phyloP scores from a whole-genome alignment of 2,113 vertebrate genomes.

The Laticauda colubrina region DNA sequence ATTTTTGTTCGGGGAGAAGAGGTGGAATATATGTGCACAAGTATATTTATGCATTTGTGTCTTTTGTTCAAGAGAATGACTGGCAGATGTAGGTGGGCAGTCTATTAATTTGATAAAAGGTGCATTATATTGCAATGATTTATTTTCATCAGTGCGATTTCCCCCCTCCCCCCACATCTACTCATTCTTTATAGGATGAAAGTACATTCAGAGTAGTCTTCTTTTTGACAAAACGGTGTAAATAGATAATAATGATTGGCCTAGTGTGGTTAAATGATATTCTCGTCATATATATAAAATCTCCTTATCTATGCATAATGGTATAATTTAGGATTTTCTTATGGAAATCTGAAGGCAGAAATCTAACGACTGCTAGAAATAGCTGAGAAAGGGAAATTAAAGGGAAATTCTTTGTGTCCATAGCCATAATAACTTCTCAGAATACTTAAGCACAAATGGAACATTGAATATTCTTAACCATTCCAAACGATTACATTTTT shows the following conservation, averaged over 20 bases:
- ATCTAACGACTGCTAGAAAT: neutral
- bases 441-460: neutral
- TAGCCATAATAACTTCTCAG: neutral
- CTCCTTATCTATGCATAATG: neutral
- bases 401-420: neutral
- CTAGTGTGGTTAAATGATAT: neutral
- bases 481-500: neutral
- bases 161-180: rapidly evolving
- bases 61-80: neutral
- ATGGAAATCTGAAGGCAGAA: slow-evolving; percentile 8
- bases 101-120: neutral
- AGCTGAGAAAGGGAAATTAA: neutral
- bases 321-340: neutral
- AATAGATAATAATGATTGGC: neutral
- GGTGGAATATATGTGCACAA: too few species aligned
- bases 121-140: neutral
- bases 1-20: too few species aligned
- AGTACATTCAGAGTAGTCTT: neutral
- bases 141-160: neutral
- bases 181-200: neutral
- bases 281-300: neutral
- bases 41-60: neutral
- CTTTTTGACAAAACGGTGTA: neutral
- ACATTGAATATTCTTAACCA: neutral
- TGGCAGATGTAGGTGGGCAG: neutral